Percentiles rank a stretch among this genome's conserved stretches.
Conservation (phyloP, 2,113 vertebrate genomes). For the Hydrochoerus hydrochaeris region DNA sequence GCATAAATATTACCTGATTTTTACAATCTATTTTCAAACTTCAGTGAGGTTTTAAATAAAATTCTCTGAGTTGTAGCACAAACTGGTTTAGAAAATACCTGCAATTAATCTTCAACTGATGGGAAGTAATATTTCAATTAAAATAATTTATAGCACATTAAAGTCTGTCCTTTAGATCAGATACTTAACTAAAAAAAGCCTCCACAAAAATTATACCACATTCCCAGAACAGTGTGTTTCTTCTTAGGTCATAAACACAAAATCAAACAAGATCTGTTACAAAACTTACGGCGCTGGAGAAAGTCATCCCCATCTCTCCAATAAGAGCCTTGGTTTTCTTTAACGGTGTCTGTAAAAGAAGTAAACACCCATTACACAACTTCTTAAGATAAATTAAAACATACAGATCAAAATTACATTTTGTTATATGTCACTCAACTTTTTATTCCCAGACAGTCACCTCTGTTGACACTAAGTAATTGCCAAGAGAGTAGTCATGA, state of each 20-base stretch:
- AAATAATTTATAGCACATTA: slow-evolving; percentile 19
- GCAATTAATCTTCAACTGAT: neutral
- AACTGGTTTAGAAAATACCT: slow-evolving; percentile 45
- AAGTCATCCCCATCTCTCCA: slow-evolving; percentile 93
- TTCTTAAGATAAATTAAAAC: neutral
- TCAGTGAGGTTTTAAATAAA: slow-evolving; percentile 25
- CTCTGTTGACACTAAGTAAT: neutral
- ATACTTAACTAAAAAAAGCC: neutral
- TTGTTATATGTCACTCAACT: slow-evolving; percentile 5
- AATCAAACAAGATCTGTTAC: neutral
- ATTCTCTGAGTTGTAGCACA: neutral
- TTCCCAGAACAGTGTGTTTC: neutral
- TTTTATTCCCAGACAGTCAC: neutral
- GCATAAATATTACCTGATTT: neutral
- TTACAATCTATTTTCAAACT: slow-evolving; percentile 4
- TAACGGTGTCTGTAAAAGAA: slow-evolving; percentile 91
- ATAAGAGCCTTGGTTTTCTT: slow-evolving; percentile 95
- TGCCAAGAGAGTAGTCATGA: neutral
- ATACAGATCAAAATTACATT: neutral
- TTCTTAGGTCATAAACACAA: neutral
- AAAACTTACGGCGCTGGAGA: slow-evolving; percentile 93
- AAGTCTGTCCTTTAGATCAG: neutral
- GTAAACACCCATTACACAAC: slow-evolving; percentile 44
- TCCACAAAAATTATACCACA: neutral
- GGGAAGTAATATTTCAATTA: slow-evolving; percentile 38